phyloP scores from a whole-genome alignment of 2,113 vertebrate species.

The Recurvirostra avosetta region DNA sequence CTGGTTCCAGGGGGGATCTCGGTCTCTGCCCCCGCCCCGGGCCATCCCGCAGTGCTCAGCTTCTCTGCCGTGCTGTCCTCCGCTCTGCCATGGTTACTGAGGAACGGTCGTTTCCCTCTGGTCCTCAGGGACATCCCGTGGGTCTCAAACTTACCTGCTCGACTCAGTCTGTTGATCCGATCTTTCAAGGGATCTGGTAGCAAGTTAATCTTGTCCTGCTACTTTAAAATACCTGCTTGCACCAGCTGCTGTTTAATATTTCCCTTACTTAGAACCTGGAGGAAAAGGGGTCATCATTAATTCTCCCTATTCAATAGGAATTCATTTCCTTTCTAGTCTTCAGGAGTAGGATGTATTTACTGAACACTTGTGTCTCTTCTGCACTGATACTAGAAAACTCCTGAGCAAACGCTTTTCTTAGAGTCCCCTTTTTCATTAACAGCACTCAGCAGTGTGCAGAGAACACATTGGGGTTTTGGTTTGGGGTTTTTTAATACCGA shows the following conservation, averaged over 20 bases:
- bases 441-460: background rate
- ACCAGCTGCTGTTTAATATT: background rate
- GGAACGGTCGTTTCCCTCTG: background rate
- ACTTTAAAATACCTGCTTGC: background rate
- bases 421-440: background rate
- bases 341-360: background rate
- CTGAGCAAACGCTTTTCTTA: background rate
- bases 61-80: background rate
- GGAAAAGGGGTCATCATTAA: background rate
- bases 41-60: background rate
- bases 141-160: background rate
- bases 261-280: background rate
- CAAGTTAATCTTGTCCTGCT: background rate
- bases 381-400: background rate
- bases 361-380: background rate
- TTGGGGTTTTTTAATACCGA: background rate
- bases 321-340: background rate
- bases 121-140: no score
- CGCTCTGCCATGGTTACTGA: background rate
- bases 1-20: background rate
- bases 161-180: accelerated
- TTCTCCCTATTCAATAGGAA: accelerated
- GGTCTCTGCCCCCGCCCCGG: no score
- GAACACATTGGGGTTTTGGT: no score
- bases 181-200: background rate